Evolutionary conservation across 2,888 invertebrate genomes (phyloP), one percentile per base, ranked within the genome.

Genomic region (Xanthia icteritia): DNA sequence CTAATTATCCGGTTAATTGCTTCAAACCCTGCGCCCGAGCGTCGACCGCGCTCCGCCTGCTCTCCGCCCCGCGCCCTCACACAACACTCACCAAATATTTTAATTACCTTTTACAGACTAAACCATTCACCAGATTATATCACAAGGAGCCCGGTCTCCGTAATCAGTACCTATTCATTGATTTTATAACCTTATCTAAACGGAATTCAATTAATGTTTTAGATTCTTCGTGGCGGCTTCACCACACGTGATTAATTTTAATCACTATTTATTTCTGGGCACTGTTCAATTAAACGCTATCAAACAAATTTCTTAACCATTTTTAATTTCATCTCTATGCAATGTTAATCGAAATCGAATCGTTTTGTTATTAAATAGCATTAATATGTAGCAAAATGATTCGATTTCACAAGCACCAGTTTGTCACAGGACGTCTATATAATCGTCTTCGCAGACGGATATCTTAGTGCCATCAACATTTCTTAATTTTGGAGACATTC

Each of bases 1-100:
- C 75, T 86, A 89, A 90, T 89, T 88, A 87, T 85, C 74, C 79
- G 73, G 73, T 82, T 88, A 88, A 89, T 84, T 88, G 77, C 86
- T 23, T 75, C 81, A 39, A 71, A 56, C 39, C 54, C 66, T 67
- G 67, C 78, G 76, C 73, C 63, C n/a, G 71, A 79, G 31, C 27
- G n/a, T 68, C 63, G 66, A 63, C 48, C 48, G 48, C 48, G 15
- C 64, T 48, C 36, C 17, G 27, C 54, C 23, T 1, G 56, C 73
- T 42, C 73, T 17, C n/a, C 9, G 15, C 27, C 42, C 68, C 63
- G 66, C 66, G 45, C 64, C 23, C 76, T 31, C 72, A 1, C 73
- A 56, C 76, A 64, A 77, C 72, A 36, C 66, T 54, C 63, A 69
- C 74, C 64, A 85, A 87, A 88, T 83, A 87, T 87, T 87, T 88